Evolutionary conservation across 2,113 vertebrate species (phyloP).

Genomic region (Corythornis cristatus): DNA sequence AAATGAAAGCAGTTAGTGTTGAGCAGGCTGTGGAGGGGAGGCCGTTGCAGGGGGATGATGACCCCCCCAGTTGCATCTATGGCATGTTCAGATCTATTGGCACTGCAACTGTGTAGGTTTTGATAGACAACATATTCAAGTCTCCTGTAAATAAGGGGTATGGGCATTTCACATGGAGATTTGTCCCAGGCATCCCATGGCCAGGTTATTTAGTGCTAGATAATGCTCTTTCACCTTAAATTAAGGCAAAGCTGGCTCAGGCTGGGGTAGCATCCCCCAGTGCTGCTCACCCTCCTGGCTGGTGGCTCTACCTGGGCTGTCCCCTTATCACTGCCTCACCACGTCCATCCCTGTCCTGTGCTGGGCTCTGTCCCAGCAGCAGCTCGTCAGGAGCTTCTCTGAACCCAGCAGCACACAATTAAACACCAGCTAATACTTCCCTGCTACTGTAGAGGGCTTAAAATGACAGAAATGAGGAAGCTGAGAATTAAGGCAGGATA

Average conservation of each 20-base stretch:
- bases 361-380: neutral
- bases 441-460: neutral
- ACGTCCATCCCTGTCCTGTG: neutral
- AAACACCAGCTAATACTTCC: slow-evolving; percentile 27
- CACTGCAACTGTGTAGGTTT: neutral
- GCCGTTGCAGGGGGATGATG: rapidly evolving
- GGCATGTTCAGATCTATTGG: neutral
- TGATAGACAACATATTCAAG: rapidly evolving
- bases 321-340: neutral
- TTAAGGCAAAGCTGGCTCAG: neutral
- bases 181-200: neutral
- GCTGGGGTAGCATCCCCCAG: neutral
- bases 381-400: rapidly evolving
- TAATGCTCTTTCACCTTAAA: neutral
- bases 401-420: slow-evolving; percentile 15
- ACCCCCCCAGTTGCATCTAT: neutral
- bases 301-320: neutral
- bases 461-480: slow-evolving; percentile 44
- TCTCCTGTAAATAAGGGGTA: neutral
- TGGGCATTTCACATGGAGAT: rapidly evolving
- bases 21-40: neutral
- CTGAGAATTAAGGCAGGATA: slow-evolving; percentile 32
- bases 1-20: rapidly evolving
- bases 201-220: rapidly evolving
- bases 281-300: neutral